Conservation (phyloP, 2,888 invertebrate species). For the Phyllotreta cruciferae region DNA sequence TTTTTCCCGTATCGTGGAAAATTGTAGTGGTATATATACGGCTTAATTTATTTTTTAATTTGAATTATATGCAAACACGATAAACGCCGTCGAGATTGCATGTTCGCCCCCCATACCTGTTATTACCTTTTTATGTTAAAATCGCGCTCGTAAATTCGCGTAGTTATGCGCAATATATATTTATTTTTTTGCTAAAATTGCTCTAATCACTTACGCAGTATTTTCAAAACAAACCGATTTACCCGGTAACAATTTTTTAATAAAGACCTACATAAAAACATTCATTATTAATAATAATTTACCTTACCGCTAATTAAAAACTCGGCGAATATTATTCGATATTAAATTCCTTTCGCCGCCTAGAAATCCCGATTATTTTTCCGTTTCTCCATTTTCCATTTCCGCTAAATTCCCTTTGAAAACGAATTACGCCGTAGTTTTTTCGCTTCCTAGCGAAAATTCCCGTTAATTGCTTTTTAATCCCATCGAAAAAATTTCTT, state of each 20-base stretch:
- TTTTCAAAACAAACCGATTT: slow-evolving; percentile 12
- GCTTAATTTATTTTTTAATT: slow-evolving; percentile 55
- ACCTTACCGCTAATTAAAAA: background rate
- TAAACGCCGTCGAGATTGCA: slow-evolving; percentile 49
- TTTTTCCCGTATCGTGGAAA: slow-evolving; percentile 41
- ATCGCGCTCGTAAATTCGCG: slow-evolving; percentile 36
- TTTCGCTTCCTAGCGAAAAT: slow-evolving; percentile 24
- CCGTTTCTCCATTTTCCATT: no score
- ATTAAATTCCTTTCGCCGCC: no score
- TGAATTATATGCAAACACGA: slow-evolving; percentile 54
- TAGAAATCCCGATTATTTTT: no score
- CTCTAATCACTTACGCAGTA: slow-evolving; percentile 29
- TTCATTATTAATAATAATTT: background rate
- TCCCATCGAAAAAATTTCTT: slow-evolving; percentile 21
- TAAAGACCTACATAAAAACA: no score
- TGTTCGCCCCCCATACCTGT: slow-evolving; percentile 44
- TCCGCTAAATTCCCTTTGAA: no score
- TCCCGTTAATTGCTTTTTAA: slow-evolving; percentile 37
- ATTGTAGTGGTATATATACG: slow-evolving; percentile 42
- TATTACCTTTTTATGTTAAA: slow-evolving; percentile 46
- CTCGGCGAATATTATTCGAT: no score
- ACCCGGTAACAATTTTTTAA: no score
- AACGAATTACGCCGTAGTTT: slow-evolving; percentile 22
- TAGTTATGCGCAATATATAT: slow-evolving; percentile 33
- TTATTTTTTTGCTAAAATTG: slow-evolving; percentile 37